A percentile compares a stretch with the other conserved stretches of the same genome.
Conservation (phyloP, 2,888 invertebrate species). For the Pycnomerus fuliginosus region DNA sequence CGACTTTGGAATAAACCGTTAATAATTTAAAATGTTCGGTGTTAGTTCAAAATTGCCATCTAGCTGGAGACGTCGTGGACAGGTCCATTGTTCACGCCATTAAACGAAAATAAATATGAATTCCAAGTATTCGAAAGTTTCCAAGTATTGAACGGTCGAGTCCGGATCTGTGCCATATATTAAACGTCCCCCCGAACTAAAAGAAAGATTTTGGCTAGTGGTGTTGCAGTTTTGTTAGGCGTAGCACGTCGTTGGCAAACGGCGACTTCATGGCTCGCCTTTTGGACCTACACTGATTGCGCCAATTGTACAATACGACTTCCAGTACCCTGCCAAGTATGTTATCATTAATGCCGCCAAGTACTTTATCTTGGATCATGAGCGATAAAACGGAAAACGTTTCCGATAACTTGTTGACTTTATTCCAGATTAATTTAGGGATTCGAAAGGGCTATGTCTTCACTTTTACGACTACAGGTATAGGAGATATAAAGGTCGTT, state of each 20-base stretch:
- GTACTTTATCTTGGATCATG: conserved; percentile 12
- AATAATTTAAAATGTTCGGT: too few species aligned
- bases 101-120: too few species aligned
- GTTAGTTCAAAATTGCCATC: too few species aligned
- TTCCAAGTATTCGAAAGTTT: too few species aligned
- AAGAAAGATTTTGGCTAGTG: conserved; percentile 1
- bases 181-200: too few species aligned
- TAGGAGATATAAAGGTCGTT: background rate
- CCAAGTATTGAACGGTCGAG: too few species aligned
- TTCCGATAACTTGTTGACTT: background rate
- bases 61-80: too few species aligned
- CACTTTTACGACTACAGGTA: background rate
- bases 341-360: conserved; percentile 37
- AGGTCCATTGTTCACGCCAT: too few species aligned
- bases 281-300: conserved; percentile 23
- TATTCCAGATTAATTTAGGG: background rate
- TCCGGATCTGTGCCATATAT: too few species aligned
- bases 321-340: conserved; percentile 39
- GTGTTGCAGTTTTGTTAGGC: conserved; percentile 4
- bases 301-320: conserved; percentile 26
- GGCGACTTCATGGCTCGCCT: conserved; percentile 16
- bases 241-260: conserved; percentile 14
- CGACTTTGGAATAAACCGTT: too few species aligned
- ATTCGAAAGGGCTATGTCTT: background rate
- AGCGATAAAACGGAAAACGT: conserved; percentile 19